Base-by-base conservation (phyloP, 1,140 invertebrate genomes). In the Mylabris phalerata region DNA sequence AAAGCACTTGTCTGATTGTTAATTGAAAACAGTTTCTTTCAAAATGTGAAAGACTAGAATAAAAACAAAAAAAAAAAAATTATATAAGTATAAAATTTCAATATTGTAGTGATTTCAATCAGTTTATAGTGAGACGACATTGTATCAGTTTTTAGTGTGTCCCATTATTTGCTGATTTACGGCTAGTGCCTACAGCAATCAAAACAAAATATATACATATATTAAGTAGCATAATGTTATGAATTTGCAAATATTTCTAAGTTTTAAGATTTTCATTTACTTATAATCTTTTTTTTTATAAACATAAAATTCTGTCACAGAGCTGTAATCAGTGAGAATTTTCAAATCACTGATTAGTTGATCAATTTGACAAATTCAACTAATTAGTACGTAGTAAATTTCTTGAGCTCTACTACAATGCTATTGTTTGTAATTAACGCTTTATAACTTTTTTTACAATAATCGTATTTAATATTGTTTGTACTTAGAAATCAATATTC, bases 121-220 rank as follows among this genome's bases (percentile, higher is more conserved):
- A 46, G 46, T 49, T 42, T 43, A 48, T 57, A 48, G 43, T 56
- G 55, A 27, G 45, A 48, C 41, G 39, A 42, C 42, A 48, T 39
- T 57, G 24, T 27, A 49, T 57, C 48, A 41, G 19, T 49, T 48
- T 38, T 48, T 43, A 46, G 40, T 57, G 9, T 60, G 47, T 51
- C 43, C 10, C 56, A 48, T 50, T 59, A 47, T 59, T 52, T 50
- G 39, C 61, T 62, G 61, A 49, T 54, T 58, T 63, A 56, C 58
- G 55, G 55, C 60, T 66, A 64, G 64, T 66, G 64, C 64, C 64
- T 66, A 60, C 61, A 66, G 62, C 42, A 58, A 63, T 62, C 43
- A 63, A 60, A 61, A 51, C 57, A 50, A 63, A 45, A 63, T 62
- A 60, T 59, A 55, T 57, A 50, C 50, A 40, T 57, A 44, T 19